phyloP scores from a whole-genome alignment of 2,113 vertebrate species.

The Narcine bancroftii region DNA sequence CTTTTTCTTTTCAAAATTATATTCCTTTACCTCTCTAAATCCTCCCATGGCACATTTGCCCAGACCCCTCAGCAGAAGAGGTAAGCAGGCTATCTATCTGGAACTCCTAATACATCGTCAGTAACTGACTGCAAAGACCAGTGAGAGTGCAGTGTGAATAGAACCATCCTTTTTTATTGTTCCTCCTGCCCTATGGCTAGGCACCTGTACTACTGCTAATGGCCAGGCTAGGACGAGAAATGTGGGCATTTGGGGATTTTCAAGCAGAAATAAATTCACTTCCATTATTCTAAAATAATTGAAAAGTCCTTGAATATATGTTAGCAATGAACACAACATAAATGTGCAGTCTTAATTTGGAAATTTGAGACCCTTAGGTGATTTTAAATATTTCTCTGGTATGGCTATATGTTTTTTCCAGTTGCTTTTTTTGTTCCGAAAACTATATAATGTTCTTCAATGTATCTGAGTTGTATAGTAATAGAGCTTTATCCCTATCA shows the following conservation, averaged over 20 bases:
- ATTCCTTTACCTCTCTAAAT: constrained; percentile 18
- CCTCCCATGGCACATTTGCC: neutral
- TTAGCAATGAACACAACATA: neutral
- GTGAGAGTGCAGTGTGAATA: neutral
- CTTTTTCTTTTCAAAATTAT: constrained; percentile 1
- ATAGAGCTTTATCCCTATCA: neutral
- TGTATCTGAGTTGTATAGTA: neutral
- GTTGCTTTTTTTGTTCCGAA: neutral
- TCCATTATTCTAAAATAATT: neutral
- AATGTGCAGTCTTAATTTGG: neutral
- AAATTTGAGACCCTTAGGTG: neutral
- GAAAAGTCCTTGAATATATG: neutral
- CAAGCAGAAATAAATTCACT: neutral
- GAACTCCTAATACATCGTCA: no score
- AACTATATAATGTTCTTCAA: neutral
- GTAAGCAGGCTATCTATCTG: constrained; percentile 20
- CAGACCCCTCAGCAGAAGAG: neutral
- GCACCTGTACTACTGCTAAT: neutral
- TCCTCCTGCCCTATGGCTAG: neutral
- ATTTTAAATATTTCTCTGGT: constrained; percentile 3
- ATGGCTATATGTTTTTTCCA: neutral
- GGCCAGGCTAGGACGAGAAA: neutral
- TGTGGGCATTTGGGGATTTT: neutral
- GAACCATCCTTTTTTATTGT: neutral
- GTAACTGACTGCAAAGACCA: neutral